Conservation (phyloP, 2,888 invertebrate species). For the Taenaris catops region DNA sequence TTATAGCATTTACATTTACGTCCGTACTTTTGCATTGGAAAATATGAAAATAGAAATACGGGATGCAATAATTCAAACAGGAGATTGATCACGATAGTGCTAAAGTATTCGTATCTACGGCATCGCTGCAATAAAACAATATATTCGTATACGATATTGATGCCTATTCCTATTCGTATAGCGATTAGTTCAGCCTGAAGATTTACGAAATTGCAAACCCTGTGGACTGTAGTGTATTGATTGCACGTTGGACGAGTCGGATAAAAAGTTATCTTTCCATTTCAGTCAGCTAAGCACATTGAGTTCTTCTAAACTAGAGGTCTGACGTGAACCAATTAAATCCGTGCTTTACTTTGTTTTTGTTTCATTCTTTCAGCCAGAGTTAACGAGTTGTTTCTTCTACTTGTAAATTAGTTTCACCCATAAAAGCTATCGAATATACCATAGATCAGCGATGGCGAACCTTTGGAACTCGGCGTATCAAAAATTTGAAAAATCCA, state of each 20-base stretch:
- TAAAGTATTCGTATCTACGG: conserved; percentile 7
- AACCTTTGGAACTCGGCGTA: too few species aligned
- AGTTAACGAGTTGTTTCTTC: too few species aligned
- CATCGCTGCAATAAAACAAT: neutral
- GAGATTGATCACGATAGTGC: conserved; percentile 27
- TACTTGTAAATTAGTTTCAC: too few species aligned
- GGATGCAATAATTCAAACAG: conserved; percentile 21
- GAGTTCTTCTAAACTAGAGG: conserved; percentile 2
- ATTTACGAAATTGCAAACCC: neutral
- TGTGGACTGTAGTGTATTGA: conserved; percentile 11
- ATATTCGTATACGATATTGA: neutral
- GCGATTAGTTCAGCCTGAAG: neutral
- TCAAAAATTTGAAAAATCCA: too few species aligned
- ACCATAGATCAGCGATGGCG: too few species aligned
- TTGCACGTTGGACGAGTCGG: conserved; percentile 11
- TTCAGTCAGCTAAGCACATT: conserved; percentile 5
- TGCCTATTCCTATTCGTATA: neutral
- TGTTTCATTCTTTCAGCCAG: too few species aligned
- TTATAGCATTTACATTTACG: neutral
- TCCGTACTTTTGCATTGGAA: conserved; percentile 1
- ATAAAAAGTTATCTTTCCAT: conserved; percentile 12
- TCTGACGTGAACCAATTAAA: conserved; percentile 7
- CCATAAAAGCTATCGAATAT: too few species aligned
- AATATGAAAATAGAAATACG: conserved; percentile 14
- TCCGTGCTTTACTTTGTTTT: too few species aligned